A percentile compares a stretch with the other conserved stretches of the same genome.
phyloP scores from a whole-genome alignment of 2,888 invertebrate genomes.

The Idaea straminata region DNA sequence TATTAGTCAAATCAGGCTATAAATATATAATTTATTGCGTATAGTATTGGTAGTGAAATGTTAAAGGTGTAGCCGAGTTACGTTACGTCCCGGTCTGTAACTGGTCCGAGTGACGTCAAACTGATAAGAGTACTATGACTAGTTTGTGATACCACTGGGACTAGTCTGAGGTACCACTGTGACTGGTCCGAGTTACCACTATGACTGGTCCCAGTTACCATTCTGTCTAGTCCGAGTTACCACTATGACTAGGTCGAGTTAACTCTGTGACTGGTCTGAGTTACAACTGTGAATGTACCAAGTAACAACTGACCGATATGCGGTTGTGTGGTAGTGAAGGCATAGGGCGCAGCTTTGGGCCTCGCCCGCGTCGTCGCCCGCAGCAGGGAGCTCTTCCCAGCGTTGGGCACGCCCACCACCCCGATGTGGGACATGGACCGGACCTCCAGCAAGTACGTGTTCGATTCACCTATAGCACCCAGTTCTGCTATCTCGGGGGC shows the following conservation, averaged over 20 bases:
- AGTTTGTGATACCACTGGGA: too few relatives aligned
- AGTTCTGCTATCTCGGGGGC: constrained; percentile 92
- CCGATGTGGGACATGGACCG: constrained; percentile 97
- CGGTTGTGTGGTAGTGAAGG: constrained; percentile 94
- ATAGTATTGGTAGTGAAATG: too few relatives aligned
- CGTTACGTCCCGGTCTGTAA: too few relatives aligned
- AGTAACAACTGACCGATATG: constrained; percentile 78
- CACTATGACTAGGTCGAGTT: too few relatives aligned
- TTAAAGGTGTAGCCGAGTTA: too few relatives aligned
- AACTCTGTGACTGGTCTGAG: too few relatives aligned
- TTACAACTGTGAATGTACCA: constrained; percentile 1
- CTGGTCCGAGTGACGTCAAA: too few relatives aligned
- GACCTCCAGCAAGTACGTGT: constrained; percentile 88
- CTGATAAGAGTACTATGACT: too few relatives aligned
- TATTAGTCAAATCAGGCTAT: background rate
- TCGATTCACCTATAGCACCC: constrained; percentile 91
- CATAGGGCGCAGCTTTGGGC: constrained; percentile 94
- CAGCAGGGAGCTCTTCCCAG: constrained; percentile 95
- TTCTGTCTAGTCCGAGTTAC: too few relatives aligned
- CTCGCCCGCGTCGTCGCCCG: constrained; percentile 91
- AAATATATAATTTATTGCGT: background rate
- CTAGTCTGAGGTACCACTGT: too few relatives aligned
- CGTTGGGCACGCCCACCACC: constrained; percentile 88
- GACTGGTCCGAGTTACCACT: too few relatives aligned
- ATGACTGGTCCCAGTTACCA: too few relatives aligned